These are phyloP conservation scores for Sebastes oblongus DNA, from an alignment of 2,797 vertebrate species.

Conservation along the genomic window DNA sequence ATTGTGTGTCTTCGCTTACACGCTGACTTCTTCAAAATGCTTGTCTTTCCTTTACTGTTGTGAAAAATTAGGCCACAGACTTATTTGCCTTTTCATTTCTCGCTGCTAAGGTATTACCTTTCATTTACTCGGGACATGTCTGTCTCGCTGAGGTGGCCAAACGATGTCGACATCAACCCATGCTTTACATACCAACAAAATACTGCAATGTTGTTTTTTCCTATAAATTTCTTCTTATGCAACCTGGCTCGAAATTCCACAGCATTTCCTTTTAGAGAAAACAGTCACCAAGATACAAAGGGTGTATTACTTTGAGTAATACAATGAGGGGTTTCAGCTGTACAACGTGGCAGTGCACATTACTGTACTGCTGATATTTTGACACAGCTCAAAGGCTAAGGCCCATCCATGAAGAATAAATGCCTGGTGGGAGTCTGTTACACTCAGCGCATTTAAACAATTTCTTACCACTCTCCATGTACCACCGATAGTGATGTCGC, in stretches of 20 bases:
- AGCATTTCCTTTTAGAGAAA: not conserved
- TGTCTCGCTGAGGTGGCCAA: not conserved
- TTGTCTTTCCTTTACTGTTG: not conserved
- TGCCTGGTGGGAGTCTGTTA: not conserved
- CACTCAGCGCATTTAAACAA: not conserved
- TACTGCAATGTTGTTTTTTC: not conserved
- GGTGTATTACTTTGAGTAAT: not conserved
- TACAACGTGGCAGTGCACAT: not conserved
- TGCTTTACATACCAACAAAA: not conserved
- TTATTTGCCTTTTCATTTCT: not conserved
- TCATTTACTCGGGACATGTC: not conserved
- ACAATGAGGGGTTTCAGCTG: constrained; percentile 2
- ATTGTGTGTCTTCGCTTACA: not conserved
- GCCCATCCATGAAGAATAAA: constrained; percentile 2
- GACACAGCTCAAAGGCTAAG: not conserved
- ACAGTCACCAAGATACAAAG: not conserved
- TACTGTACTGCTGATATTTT: not conserved
- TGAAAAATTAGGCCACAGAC: not conserved
- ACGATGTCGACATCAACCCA: not conserved
- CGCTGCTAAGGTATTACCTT: not conserved
- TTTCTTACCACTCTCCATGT: not conserved
- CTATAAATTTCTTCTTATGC: not conserved
- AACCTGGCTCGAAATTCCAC: not conserved
- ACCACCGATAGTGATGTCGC: not conserved
- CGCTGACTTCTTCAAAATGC: not conserved